Percentiles rank a stretch among this genome's conserved stretches.
phyloP scores from a whole-genome alignment of 2,797 vertebrate genomes.

The Oceanodroma leucorhoa region DNA sequence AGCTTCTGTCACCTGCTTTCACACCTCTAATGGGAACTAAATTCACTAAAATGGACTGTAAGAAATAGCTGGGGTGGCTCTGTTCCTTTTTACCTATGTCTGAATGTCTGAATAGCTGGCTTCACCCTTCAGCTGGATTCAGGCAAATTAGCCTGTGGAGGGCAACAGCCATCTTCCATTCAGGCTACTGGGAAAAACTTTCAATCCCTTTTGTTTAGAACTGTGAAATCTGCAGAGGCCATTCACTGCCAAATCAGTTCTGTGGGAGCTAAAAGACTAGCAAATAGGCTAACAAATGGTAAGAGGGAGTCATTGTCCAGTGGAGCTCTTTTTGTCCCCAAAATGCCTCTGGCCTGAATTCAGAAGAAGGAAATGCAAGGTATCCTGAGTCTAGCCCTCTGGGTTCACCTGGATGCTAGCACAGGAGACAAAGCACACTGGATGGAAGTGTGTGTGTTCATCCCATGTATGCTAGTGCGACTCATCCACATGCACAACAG shows the following conservation, averaged over 20 bases:
- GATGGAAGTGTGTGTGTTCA: neutral
- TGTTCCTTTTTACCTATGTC: neutral
- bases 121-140: neutral
- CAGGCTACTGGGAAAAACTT: neutral
- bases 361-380: neutral
- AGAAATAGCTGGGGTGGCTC: neutral
- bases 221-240: neutral
- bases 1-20: constrained; percentile 5
- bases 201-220: neutral
- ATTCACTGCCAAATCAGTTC: neutral
- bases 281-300: neutral
- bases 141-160: neutral
- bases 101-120: neutral
- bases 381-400: neutral
- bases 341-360: neutral
- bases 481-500: rapidly evolving
- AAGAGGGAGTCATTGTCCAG: neutral
- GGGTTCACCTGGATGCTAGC: neutral
- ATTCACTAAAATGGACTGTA: neutral
- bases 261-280: neutral
- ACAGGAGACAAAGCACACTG: neutral
- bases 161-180: neutral
- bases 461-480: rapidly evolving
- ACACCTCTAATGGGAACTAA: neutral
- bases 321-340: neutral